Base-by-base conservation (phyloP, 2,797 vertebrate genomes). In the Hafferia zeledoni region DNA sequence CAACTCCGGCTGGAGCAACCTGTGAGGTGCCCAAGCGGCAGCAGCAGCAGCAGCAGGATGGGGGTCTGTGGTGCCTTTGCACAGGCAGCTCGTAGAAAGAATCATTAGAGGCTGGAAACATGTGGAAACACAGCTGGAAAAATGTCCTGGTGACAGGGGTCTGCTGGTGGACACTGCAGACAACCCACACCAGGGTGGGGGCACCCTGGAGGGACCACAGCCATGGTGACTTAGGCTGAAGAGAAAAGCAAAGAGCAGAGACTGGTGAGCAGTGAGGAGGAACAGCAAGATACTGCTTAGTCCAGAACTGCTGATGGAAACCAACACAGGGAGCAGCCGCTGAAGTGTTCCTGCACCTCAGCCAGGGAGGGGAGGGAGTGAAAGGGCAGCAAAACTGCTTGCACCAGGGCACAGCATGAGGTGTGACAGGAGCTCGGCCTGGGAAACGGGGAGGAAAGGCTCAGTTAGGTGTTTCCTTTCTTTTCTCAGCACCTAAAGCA, bases 81-180 rank as follows among this genome's bases (percentile, higher is more conserved):
- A 33, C 13, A 39, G 44, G 35, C 28, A 60, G 46, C 2, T 7
- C 41, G 17, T 59, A 46, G 24, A 25, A 22, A 50, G 20, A 22
- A 47, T 17, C 52, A 9, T 5, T 28, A 17, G 17, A 15, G 52
- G 31, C 53, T 67, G 47, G 47, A n/a, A 67, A 49, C 28, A 4
- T 5, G 44, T 75, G 31, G 43, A 67, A 91, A 44, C 11, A 46
- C 37, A 55, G 24, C 17, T 75, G 43, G 56, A 39, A 43, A 35
- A 22, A 23, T 0, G 23, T 4, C 18, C 0, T 0, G 44, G 35
- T 13, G 49, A 8, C 35, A 55, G 30, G 17, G 3, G 3, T 2
- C 25, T 1, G 4, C 46, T 17, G 41, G 52, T 22, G 44, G 63
- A 12, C 57, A 37, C 56, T 60, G 52, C 24, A 52, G 30, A 30